Conservation (phyloP, 2,888 invertebrate species). For the Calameuta filiformis region DNA sequence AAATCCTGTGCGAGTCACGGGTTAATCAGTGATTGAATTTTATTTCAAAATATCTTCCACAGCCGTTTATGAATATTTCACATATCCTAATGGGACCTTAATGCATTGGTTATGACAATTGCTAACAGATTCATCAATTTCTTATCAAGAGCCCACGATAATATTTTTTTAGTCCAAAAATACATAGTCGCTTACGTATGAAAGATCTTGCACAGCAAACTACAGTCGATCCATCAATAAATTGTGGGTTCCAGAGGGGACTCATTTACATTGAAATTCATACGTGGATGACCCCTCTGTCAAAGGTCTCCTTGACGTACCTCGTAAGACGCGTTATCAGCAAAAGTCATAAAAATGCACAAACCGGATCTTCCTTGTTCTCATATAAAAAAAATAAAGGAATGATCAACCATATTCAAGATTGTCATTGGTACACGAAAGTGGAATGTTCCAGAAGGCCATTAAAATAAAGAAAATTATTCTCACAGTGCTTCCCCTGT, state of each 20-base stretch:
- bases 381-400: not conserved
- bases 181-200: not conserved
- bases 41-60: not conserved
- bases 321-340: not conserved
- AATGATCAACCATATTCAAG: not conserved
- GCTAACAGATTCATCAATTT: not conserved
- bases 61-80: not conserved
- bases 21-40: not conserved
- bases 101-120: not conserved
- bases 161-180: not conserved
- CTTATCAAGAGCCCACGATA: not conserved
- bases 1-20: slow-evolving; percentile 1
- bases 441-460: not conserved
- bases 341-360: not conserved
- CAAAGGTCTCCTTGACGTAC: not conserved
- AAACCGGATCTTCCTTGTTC: not conserved
- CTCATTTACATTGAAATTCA: not conserved
- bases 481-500: not conserved
- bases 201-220: not conserved
- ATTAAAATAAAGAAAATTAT: not conserved
- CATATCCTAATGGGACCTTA: not conserved
- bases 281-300: not conserved
- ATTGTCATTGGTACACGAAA: not conserved
- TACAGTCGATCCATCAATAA: too few relatives aligned
- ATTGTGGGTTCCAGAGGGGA: not conserved